These are phyloP conservation scores for Ophonus ardosiacus DNA, from an alignment of 2,888 invertebrate genomes.

Conservation along the genomic window DNA sequence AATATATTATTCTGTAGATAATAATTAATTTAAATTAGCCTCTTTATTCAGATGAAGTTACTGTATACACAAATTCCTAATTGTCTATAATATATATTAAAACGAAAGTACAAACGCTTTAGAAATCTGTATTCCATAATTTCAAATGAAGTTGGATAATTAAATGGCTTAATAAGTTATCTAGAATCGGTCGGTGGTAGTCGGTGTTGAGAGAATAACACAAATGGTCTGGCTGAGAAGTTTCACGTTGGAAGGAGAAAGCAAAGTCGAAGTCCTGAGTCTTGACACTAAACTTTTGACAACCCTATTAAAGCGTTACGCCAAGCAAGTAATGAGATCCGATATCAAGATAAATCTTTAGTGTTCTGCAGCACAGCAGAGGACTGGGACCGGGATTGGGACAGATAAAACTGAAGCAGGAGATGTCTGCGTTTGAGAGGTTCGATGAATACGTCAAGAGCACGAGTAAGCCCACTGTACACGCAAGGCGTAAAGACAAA, in stretches of 20 bases:
- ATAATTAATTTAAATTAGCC: too few relatives aligned
- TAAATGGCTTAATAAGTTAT: too few relatives aligned
- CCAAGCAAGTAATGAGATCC: constrained; percentile 62
- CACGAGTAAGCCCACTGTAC: neutral
- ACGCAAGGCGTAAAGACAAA: constrained; percentile 63
- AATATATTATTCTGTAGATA: too few relatives aligned
- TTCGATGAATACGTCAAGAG: constrained; percentile 58
- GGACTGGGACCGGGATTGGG: neutral
- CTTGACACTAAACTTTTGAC: constrained; percentile 58
- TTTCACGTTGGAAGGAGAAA: neutral
- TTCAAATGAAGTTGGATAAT: too few relatives aligned
- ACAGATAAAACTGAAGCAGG: constrained; percentile 53
- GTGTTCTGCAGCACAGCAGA: constrained; percentile 43
- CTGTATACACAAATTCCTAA: too few relatives aligned
- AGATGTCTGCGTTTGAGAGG: constrained; percentile 51
- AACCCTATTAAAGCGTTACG: constrained; percentile 62
- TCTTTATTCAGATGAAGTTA: too few relatives aligned
- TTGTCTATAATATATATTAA: too few relatives aligned
- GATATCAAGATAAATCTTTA: constrained; percentile 60
- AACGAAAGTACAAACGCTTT: too few relatives aligned
- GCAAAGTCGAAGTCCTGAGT: constrained; percentile 14
- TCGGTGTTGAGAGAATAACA: neutral
- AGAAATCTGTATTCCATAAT: too few relatives aligned
- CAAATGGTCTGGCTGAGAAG: neutral
- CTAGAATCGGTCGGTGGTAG: neutral